Percentiles rank a stretch among this genome's conserved stretches.
Evolutionary conservation across 2,888 invertebrate species (phyloP).

Genomic region (Patella depressa): DNA sequence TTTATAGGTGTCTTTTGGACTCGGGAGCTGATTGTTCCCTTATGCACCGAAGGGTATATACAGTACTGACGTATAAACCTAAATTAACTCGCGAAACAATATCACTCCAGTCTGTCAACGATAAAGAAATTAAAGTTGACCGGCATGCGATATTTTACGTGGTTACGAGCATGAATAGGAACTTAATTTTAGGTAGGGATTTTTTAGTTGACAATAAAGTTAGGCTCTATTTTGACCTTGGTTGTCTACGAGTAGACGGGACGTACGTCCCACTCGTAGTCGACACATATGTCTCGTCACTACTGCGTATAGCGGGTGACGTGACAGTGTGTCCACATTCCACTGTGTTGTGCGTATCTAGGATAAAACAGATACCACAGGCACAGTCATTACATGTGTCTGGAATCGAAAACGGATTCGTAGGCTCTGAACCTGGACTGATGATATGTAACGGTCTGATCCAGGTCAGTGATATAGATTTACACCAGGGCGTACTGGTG

Average conservation of each 20-base stretch:
- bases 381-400: no score
- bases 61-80: not conserved
- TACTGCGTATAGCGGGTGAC: not conserved
- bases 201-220: not conserved
- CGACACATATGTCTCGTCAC: not conserved
- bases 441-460: not conserved
- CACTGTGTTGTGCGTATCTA: no score
- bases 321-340: not conserved
- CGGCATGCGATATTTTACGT: not conserved
- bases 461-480: not conserved
- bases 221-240: not conserved
- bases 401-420: not conserved
- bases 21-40: conserved; percentile 1
- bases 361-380: no score
- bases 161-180: not conserved
- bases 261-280: not conserved
- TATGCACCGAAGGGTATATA: not conserved
- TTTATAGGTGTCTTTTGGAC: conserved; percentile 3
- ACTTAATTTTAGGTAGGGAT: not conserved
- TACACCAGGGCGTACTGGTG: not conserved
- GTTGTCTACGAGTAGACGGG: not conserved
- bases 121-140: no score
- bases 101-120: no score
- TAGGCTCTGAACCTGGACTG: not conserved
- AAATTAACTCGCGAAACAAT: not conserved